phyloP scores from a whole-genome alignment of 2,113 vertebrate genomes.

The Marmota flaviventris region DNA sequence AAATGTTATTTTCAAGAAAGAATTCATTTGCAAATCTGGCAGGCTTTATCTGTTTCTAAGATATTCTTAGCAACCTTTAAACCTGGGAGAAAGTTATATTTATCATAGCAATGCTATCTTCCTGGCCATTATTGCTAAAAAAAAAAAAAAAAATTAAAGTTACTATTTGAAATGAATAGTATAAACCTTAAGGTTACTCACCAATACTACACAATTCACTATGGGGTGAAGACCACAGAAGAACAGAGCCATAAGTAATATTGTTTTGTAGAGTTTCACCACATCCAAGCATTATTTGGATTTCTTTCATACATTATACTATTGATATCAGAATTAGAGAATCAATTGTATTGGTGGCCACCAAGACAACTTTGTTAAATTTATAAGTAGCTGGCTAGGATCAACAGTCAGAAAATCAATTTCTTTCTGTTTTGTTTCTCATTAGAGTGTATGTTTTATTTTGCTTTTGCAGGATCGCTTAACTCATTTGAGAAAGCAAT shows the following conservation, averaged over 20 bases:
- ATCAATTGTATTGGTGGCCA: constrained; percentile 12
- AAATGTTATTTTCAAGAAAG: constrained; percentile 4
- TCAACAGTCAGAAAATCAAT: constrained; percentile 44
- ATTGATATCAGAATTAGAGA: constrained; percentile 46
- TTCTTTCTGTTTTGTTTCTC: constrained; percentile 56
- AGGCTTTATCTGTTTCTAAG: constrained; percentile 28
- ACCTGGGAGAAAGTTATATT: neutral
- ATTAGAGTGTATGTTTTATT: constrained; percentile 63
- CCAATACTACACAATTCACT: neutral
- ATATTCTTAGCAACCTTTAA: constrained; percentile 42
- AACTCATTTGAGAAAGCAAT: constrained; percentile 35
- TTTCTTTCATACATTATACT: constrained; percentile 55
- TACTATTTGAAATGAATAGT: neutral
- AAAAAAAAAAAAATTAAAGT: neutral
- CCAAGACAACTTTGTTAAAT: constrained; percentile 44
- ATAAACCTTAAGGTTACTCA: neutral
- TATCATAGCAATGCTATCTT: neutral
- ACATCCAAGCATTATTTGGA: neutral
- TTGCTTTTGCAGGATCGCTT: neutral
- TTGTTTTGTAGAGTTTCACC: neutral
- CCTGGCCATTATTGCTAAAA: accelerated
- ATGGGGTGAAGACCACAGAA: neutral
- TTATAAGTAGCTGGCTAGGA: neutral
- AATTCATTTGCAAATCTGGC: constrained; percentile 54
- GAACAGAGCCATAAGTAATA: neutral